Base-by-base conservation (phyloP, 2,797 vertebrate species). In the Miichthys miiuy region DNA sequence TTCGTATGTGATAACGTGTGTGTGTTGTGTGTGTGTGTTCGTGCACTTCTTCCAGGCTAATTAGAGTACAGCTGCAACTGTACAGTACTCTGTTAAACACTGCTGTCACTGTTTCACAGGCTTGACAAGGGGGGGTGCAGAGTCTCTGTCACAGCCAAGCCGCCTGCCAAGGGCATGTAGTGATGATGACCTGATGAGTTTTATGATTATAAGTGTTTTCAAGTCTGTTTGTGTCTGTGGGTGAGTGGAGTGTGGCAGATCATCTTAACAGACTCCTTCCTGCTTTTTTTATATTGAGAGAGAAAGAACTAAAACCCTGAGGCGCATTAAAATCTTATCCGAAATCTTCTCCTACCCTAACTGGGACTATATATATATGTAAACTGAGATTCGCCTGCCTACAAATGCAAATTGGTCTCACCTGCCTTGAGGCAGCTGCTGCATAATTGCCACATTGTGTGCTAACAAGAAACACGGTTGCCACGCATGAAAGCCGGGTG, bases 51-150 rank as follows among this genome's bases (percentile, higher is more conserved):
- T 83, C 72, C 68, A 77, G 79, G 80, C 81, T 94, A 93, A 94
- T 94, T 94, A 91, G 75, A 85, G 83, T 86, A 70, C 83, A 90
- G 87, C 87, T 83, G 79, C 86, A 72, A 80, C 77, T 61, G 74
- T 76, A 80, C 83, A 80, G 68, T 86, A 57, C 79, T 55, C 70
- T 79, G 85, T 63, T 80, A 77, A 87, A 88, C 84, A 82, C 72
- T 68, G 77, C 71, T 85, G 87, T 71, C 17, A 6, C 58, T 73
- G 85, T 85, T 63, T 70, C 82, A 92, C 73, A 79, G 67, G 50
- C 72, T 62, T 58, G 60, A 76, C 51, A 34, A 70, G 5, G 3
- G 44, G 61, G 61, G 20, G 25, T 67, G 51, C n/a, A 23, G 23
- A 51, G 72, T 76, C 30, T 5, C 44, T 52, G 87, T 85, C 70